Base-by-base conservation (phyloP, 37 sponge, comb jelly and placozoan genomes). In the Cladorhizidae sp. region DNA sequence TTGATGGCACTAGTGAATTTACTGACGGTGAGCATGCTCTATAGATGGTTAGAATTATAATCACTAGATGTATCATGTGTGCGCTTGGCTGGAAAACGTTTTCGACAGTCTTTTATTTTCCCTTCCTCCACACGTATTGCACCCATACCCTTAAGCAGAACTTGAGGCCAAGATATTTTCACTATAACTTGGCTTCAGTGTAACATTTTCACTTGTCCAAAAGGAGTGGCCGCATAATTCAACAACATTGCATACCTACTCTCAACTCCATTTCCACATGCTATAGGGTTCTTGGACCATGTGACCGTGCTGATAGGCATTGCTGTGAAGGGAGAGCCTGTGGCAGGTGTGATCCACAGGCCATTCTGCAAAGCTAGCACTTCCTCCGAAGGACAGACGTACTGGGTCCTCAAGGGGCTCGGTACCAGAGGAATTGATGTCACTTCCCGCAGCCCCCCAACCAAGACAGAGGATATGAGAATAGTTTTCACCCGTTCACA, bases 1-100 rank as follows among this genome's bases (percentile, higher is more conserved):
- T 98, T 57, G 99, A 98, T 70, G 99, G 99, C 17, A 98, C 99
- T n/a, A 87, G 58, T 49, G 99, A 98, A 65, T 98, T 91, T 77
- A 91, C 96, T 43, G 85, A 91, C 75, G 95, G 95, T 89, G 76
- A 26, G n/a, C n/a, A n/a, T n/a, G n/a, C n/a, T n/a, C n/a, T n/a
- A n/a, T n/a, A n/a, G n/a, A n/a, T n/a, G n/a, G n/a, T n/a, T n/a
- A n/a, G n/a, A n/a, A n/a, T n/a, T n/a, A n/a, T n/a, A n/a, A n/a
- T n/a, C n/a, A n/a, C n/a, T n/a, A n/a, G n/a, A n/a, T n/a, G n/a
- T n/a, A n/a, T n/a, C n/a, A n/a, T n/a, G n/a, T n/a, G n/a, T n/a
- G n/a, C n/a, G n/a, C n/a, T n/a, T n/a, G n/a, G n/a, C n/a, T n/a
- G n/a, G n/a, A n/a, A n/a, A n/a, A n/a, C n/a, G n/a, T n/a, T n/a